Percentiles rank a stretch among this genome's conserved stretches.
Evolutionary conservation across 2,113 vertebrate genomes (phyloP).

Genomic region (Nanorana parkeri): DNA sequence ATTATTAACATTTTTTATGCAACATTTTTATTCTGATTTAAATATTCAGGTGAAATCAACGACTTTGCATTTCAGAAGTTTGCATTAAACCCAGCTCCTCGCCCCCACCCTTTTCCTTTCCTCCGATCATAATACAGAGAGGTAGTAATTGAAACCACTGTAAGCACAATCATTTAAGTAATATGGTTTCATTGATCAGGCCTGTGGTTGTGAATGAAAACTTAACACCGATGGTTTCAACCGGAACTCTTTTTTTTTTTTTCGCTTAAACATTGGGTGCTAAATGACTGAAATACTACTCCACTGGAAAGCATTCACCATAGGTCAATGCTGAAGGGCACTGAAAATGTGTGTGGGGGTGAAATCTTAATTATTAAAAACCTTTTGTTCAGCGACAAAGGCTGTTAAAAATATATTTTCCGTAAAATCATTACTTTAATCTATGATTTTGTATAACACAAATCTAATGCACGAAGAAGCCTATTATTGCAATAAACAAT

Average conservation of each 20-base stretch:
- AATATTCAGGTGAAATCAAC: not conserved
- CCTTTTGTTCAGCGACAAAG: slow-evolving; percentile 5
- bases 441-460: too few species aligned
- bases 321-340: slow-evolving; percentile 57
- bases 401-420: not conserved
- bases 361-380: slow-evolving; percentile 23
- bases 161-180: not conserved
- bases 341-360: slow-evolving; percentile 54
- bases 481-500: too few species aligned
- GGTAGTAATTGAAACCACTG: slow-evolving; percentile 39
- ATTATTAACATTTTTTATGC: too few species aligned
- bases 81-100: not conserved
- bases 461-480: too few species aligned
- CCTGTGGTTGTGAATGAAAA: slow-evolving; percentile 49
- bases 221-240: slow-evolving; percentile 35
- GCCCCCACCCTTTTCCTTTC: not conserved
- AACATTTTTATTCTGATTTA: not conserved
- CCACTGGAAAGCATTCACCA: not conserved
- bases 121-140: slow-evolving; percentile 23
- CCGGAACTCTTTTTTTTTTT: slow-evolving; percentile 1
- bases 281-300: slow-evolving; percentile 19
- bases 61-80: not conserved
- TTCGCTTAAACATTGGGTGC: slow-evolving; percentile 37
- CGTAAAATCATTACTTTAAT: not conserved
- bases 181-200: slow-evolving; percentile 57